Evolutionary conservation across 2,888 invertebrate genomes (phyloP).

Genomic region (Orthosia gothica): DNA sequence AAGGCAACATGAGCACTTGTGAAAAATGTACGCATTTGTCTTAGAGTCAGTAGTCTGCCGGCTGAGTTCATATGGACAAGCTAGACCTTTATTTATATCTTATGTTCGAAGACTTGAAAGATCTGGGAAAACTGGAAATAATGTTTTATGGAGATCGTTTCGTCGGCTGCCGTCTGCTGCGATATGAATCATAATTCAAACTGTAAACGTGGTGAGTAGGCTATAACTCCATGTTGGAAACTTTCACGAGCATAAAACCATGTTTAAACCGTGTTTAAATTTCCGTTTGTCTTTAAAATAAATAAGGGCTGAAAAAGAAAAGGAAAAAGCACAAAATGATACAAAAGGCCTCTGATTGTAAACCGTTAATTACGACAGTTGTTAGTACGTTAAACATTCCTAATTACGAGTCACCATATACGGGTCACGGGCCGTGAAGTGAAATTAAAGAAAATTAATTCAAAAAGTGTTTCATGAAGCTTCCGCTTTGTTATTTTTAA

Average conservation of each 20-base stretch:
- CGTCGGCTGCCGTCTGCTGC: conserved; percentile 5
- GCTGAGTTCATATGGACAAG: conserved; percentile 56
- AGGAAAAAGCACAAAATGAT: conserved; percentile 21
- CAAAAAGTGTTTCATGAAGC: conserved; percentile 32
- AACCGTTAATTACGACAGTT: conserved; percentile 60
- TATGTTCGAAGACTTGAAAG: conserved; percentile 44
- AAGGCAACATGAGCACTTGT: conserved; percentile 61
- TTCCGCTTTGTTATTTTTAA: not conserved
- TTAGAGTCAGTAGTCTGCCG: conserved; percentile 46
- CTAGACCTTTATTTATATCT: conserved; percentile 60
- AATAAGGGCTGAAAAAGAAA: no score
- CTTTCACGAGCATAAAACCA: not conserved
- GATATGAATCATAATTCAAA: conserved; percentile 30
- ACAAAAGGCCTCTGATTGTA: conserved; percentile 51
- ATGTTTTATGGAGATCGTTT: conserved; percentile 51
- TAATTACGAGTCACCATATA: conserved; percentile 53
- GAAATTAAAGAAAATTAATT: conserved; percentile 28
- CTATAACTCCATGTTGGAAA: not conserved
- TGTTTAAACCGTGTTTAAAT: no score
- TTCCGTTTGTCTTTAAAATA: no score
- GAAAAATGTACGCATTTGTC: conserved; percentile 71
- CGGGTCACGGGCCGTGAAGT: conserved; percentile 38
- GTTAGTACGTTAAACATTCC: conserved; percentile 54
- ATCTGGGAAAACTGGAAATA: conserved; percentile 33
- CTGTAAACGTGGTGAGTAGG: not conserved